These are phyloP conservation scores for Eleginops maclovinus DNA, from an alignment of 2,113 vertebrate species.

Conservation along the genomic window DNA sequence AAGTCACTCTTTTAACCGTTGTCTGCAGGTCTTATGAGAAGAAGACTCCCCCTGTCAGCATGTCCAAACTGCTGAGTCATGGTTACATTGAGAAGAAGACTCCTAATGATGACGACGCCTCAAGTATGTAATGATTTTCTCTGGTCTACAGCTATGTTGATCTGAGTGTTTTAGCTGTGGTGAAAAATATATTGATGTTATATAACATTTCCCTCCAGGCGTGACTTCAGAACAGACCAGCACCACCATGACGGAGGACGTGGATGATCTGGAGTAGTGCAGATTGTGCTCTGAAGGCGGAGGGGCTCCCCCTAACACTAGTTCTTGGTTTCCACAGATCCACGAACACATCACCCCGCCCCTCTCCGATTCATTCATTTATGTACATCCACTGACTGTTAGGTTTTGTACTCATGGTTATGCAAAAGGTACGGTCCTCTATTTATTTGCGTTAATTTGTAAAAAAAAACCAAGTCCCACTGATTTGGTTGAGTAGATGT, in stretches of 20 bases:
- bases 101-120: conserved; percentile 73
- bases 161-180: no score
- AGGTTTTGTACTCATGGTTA: conserved; percentile 76
- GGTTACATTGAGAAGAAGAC: conserved; percentile 82
- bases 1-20: neutral
- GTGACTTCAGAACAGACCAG: conserved; percentile 83
- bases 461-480: conserved; percentile 20
- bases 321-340: conserved; percentile 43
- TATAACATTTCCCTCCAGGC: conserved; percentile 57
- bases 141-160: neutral
- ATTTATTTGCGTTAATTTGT: conserved; percentile 71
- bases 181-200: no score
- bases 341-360: conserved; percentile 29
- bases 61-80: conserved; percentile 85
- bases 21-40: conserved; percentile 78
- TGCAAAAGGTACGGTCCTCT: conserved; percentile 68
- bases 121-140: conserved; percentile 70
- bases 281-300: neutral
- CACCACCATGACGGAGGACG: conserved; percentile 78
- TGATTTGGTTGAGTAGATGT: conserved; percentile 55
- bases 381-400: conserved; percentile 74
- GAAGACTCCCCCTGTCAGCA: conserved; percentile 80
- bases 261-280: conserved; percentile 79
- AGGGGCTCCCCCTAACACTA: conserved; percentile 13
- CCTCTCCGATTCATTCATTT: conserved; percentile 48